phyloP scores from a whole-genome alignment of 2,113 vertebrate species.

The Myrmophylax atrothorax region DNA sequence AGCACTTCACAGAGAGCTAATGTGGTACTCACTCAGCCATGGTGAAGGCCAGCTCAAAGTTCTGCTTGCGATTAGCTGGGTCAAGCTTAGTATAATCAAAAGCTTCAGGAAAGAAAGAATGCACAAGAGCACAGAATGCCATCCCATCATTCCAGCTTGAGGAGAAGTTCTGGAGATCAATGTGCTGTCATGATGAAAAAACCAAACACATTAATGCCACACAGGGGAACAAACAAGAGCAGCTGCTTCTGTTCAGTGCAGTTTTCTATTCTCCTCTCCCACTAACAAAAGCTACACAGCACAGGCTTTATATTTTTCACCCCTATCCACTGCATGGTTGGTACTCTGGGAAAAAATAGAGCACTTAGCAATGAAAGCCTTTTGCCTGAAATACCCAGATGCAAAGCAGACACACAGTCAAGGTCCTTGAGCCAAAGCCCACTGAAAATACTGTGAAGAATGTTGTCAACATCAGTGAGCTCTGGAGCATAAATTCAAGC shows the following conservation, averaged over 20 bases:
- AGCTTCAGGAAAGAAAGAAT: constrained; percentile 94
- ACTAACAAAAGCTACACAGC: background rate
- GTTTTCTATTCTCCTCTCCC: background rate
- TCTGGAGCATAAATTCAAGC: background rate
- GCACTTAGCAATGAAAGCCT: background rate
- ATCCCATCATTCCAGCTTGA: constrained; percentile 95
- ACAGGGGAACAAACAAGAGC: background rate
- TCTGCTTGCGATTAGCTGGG: constrained; percentile 84
- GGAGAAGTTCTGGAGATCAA: constrained; percentile 96
- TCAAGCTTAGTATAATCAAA: constrained; percentile 88
- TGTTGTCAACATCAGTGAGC: background rate
- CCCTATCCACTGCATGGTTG: background rate
- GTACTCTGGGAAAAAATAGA: background rate
- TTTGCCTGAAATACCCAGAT: background rate
- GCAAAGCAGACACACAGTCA: background rate
- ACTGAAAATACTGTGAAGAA: background rate
- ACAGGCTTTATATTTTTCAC: background rate
- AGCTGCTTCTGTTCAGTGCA: background rate
- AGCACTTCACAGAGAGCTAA: background rate
- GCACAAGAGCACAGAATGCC: constrained; percentile 95
- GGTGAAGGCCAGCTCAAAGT: constrained; percentile 90
- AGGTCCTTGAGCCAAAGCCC: background rate
- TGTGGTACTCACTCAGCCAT: constrained; percentile 87
- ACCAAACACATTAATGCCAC: background rate
- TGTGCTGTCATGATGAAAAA: constrained; percentile 75